A percentile compares a stretch with the other conserved stretches of the same genome.
phyloP scores from a whole-genome alignment of 2,113 vertebrate genomes.

The Hylia prasina region DNA sequence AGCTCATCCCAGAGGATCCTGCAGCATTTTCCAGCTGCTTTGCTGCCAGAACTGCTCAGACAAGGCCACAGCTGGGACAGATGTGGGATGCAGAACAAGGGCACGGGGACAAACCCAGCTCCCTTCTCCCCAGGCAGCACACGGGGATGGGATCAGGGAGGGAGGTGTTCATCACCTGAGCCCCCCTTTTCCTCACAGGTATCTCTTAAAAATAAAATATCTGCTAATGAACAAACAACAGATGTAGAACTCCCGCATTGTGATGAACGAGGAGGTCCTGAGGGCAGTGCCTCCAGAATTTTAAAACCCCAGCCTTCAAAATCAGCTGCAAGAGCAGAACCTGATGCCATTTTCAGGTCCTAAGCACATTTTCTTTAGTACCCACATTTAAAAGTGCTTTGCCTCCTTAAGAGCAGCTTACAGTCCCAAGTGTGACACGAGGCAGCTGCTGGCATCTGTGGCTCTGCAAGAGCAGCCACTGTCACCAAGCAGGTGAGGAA shows the following conservation, averaged over 20 bases:
- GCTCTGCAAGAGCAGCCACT: background rate
- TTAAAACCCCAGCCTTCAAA: background rate
- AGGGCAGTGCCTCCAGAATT: background rate
- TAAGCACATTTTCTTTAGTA: background rate
- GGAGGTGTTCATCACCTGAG: background rate
- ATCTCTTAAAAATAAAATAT: accelerated
- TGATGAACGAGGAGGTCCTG: accelerated
- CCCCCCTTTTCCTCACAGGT: background rate
- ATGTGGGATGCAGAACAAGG: background rate
- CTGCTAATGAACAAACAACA: accelerated
- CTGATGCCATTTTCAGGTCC: background rate
- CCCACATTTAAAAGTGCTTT: background rate
- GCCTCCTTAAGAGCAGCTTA: background rate
- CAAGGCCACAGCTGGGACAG: background rate
- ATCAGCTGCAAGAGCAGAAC: background rate
- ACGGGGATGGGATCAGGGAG: accelerated
- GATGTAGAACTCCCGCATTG: background rate
- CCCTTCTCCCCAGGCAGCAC: background rate
- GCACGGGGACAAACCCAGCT: background rate
- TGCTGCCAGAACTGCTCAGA: background rate
- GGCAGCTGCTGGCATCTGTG: background rate
- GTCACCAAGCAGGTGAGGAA: background rate
- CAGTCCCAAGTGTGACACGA: accelerated
- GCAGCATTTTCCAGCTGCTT: accelerated
- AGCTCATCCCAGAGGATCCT: background rate